Conservation (phyloP, 1,140 invertebrate genomes). For the Plodia interpunctella region DNA sequence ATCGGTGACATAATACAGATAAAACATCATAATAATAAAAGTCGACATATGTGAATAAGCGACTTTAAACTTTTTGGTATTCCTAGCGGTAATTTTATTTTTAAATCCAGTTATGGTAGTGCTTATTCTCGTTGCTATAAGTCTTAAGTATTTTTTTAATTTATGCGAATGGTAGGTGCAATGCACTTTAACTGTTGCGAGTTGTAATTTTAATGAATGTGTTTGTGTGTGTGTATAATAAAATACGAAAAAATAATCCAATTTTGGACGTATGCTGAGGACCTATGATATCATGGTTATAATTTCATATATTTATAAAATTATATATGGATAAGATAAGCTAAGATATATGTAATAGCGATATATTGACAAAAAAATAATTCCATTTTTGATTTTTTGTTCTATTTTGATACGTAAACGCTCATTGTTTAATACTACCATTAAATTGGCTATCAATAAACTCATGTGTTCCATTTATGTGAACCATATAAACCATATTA, state of each 20-base stretch:
- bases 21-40: neutral
- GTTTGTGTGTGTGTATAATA: neutral
- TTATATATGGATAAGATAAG: too few species aligned
- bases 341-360: too few species aligned
- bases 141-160: slow-evolving; percentile 8
- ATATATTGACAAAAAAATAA: too few species aligned
- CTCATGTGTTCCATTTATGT: neutral
- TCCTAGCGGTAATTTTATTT: slow-evolving; percentile 8
- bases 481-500: neutral
- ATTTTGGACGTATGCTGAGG: neutral
- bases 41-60: neutral
- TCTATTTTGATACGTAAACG: too few species aligned
- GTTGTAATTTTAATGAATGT: neutral
- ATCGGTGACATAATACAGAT: neutral
- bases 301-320: too few species aligned
- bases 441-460: too few species aligned
- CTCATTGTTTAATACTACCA: too few species aligned
- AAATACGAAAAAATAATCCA: neutral
- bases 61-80: slow-evolving; percentile 3
- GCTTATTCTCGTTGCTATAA: neutral
- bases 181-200: slow-evolving; percentile 9
- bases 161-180: slow-evolving; percentile 3
- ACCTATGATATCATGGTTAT: neutral
- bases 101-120: slow-evolving; percentile 4
- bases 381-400: too few species aligned